Conservation (phyloP, 2,797 vertebrate genomes). For the Novumbra hubbsi region DNA sequence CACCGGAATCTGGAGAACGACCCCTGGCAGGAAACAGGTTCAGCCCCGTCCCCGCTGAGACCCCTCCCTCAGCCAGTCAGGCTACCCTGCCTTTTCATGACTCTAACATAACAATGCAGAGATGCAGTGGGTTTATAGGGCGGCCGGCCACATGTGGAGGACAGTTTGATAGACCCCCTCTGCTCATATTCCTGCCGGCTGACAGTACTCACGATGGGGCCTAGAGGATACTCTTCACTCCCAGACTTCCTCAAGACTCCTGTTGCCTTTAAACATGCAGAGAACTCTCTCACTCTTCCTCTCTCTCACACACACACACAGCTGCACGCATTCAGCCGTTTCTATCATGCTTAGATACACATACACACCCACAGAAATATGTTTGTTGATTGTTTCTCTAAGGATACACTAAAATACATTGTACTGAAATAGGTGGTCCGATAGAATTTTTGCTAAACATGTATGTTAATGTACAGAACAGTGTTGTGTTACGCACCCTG, state of each 20-base stretch:
- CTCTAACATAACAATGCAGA: conserved; percentile 40
- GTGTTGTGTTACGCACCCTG: conserved; percentile 88
- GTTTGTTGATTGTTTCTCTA: too few species aligned
- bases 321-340: not conserved
- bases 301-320: conserved; percentile 11
- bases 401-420: too few species aligned
- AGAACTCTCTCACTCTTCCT: conserved; percentile 4
- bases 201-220: conserved; percentile 38
- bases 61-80: conserved; percentile 24
- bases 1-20: conserved; percentile 56
- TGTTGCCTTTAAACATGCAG: conserved; percentile 38
- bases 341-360: too few species aligned
- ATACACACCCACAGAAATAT: too few species aligned
- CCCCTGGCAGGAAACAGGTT: conserved; percentile 50
- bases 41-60: conserved; percentile 47
- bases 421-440: too few species aligned
- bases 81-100: conserved; percentile 51
- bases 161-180: conserved; percentile 51
- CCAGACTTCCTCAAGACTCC: conserved; percentile 29
- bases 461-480: conserved; percentile 38
- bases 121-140: conserved; percentile 39
- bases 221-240: conserved; percentile 33
- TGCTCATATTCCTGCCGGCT: conserved; percentile 43
- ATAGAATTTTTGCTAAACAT: not conserved
- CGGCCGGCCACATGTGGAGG: conserved; percentile 30